A percentile compares a stretch with the other conserved stretches of the same genome.
Evolutionary conservation across 2,888 invertebrate species (phyloP).

Genomic region (Salpingus planirostris): DNA sequence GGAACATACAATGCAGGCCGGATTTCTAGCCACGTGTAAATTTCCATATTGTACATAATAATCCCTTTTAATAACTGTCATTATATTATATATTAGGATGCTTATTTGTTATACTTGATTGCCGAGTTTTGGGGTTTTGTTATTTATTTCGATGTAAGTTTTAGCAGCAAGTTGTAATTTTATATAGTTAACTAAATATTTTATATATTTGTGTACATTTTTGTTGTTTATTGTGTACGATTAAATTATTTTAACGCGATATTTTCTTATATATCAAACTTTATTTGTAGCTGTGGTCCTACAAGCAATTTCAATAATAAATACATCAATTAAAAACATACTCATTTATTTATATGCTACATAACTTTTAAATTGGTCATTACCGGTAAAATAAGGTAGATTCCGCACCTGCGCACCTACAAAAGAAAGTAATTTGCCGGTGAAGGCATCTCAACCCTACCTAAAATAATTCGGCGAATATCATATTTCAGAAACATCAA

Average conservation of each 20-base stretch:
- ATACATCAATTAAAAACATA: conserved; percentile 14
- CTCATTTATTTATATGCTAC: too few species aligned
- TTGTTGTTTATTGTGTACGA: conserved; percentile 32
- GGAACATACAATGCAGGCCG: conserved; percentile 12
- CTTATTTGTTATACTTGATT: conserved; percentile 23
- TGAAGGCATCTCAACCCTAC: too few species aligned
- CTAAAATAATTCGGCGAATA: too few species aligned
- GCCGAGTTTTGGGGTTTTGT: conserved; percentile 23
- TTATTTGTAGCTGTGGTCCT: conserved; percentile 39
- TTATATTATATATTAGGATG: conserved; percentile 17
- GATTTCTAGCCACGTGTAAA: conserved; percentile 31
- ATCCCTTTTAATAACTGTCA: conserved; percentile 30
- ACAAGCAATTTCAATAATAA: conserved; percentile 36
- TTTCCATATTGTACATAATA: conserved; percentile 32
- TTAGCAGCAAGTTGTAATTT: conserved; percentile 25
- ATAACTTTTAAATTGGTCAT: too few species aligned
- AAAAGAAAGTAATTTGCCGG: too few species aligned
- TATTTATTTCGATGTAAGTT: conserved; percentile 27
- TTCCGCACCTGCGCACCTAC: too few species aligned
- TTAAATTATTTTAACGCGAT: conserved; percentile 38
- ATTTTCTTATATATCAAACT: conserved; percentile 33
- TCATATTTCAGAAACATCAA: too few species aligned
- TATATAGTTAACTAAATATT: conserved; percentile 28
- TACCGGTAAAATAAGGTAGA: too few species aligned
- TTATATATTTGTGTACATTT: conserved; percentile 36